A percentile compares a stretch with the other conserved stretches of the same genome.
Evolutionary conservation across 2,888 invertebrate genomes (phyloP).

Genomic region (Alitta virens): DNA sequence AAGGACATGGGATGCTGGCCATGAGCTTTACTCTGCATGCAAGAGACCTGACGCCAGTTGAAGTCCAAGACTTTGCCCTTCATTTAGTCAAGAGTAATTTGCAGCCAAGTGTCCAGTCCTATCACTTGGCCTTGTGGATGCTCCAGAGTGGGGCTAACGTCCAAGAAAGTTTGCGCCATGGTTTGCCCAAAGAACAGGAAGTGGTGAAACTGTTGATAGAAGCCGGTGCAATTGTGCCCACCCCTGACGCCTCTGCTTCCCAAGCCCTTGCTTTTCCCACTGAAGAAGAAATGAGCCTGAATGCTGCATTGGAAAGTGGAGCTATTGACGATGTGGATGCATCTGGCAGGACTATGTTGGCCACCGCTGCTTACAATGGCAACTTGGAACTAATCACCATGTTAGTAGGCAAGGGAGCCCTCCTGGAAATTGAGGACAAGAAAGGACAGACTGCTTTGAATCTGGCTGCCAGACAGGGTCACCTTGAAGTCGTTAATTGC

Average conservation of each 20-base stretch:
- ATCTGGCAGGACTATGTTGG: constrained; percentile 70
- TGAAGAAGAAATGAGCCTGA: constrained; percentile 29
- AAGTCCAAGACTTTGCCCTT: constrained; percentile 60
- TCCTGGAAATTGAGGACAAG: constrained; percentile 67
- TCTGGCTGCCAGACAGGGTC: constrained; percentile 61
- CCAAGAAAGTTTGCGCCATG: constrained; percentile 43
- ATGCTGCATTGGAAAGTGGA: constrained; percentile 74
- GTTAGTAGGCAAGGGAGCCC: constrained; percentile 69
- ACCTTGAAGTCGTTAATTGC: constrained; percentile 56
- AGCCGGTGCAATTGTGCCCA: constrained; percentile 85
- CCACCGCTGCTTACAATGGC: constrained; percentile 80
- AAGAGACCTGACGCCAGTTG: constrained; percentile 48
- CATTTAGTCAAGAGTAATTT: constrained; percentile 57
- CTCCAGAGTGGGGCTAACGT: constrained; percentile 57
- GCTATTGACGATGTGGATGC: constrained; percentile 35
- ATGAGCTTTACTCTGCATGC: constrained; percentile 69
- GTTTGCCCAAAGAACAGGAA: constrained; percentile 49
- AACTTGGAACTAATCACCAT: constrained; percentile 87
- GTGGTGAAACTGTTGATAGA: constrained; percentile 74
- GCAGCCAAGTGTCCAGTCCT: constrained; percentile 46
- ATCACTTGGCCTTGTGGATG: constrained; percentile 76
- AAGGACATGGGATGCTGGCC: constrained; percentile 71
- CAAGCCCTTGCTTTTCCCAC: constrained; percentile 26
- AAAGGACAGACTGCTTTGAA: constrained; percentile 85
- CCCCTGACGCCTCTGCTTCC: constrained; percentile 49